Conservation (phyloP, 2,113 vertebrate genomes). For the Chaenogobius annularis region DNA sequence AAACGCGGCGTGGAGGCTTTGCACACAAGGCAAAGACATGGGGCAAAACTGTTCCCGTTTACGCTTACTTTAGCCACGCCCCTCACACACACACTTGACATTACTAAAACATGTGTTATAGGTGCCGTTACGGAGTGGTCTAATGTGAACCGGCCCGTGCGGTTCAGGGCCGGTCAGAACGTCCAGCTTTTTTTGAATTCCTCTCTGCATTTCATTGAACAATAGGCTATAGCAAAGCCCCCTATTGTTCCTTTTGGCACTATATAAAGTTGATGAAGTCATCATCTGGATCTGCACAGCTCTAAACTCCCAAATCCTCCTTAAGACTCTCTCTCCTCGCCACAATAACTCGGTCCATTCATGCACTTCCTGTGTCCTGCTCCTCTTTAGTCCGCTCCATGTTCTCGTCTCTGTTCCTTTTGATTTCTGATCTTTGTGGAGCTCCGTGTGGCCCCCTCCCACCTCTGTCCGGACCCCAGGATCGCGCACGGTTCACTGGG, state of each 20-base stretch:
- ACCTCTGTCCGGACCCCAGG: constrained; percentile 42
- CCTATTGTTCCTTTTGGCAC: not conserved
- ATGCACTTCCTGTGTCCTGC: not conserved
- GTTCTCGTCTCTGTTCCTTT: constrained; percentile 47
- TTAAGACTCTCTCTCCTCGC: too few relatives aligned
- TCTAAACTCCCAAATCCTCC: not conserved
- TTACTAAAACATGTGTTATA: too few relatives aligned
- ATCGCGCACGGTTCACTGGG: constrained; percentile 63
- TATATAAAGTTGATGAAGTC: not conserved
- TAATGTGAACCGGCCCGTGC: too few relatives aligned
- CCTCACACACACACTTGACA: too few relatives aligned
- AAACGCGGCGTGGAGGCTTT: too few relatives aligned
- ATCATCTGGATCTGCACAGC: not conserved
- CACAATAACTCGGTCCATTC: not conserved
- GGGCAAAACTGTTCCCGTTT: too few relatives aligned
- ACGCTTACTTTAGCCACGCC: too few relatives aligned
- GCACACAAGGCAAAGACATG: too few relatives aligned
- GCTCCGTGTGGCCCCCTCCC: constrained; percentile 58
- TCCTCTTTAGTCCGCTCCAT: constrained; percentile 24
- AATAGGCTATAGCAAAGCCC: not conserved
- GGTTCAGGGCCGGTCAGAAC: too few relatives aligned
- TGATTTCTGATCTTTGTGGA: constrained; percentile 73
- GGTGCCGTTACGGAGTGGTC: too few relatives aligned
- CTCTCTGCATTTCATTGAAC: too few relatives aligned
- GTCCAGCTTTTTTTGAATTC: too few relatives aligned